phyloP scores from a whole-genome alignment of 2,113 vertebrate genomes.

The Chamaea fasciata region DNA sequence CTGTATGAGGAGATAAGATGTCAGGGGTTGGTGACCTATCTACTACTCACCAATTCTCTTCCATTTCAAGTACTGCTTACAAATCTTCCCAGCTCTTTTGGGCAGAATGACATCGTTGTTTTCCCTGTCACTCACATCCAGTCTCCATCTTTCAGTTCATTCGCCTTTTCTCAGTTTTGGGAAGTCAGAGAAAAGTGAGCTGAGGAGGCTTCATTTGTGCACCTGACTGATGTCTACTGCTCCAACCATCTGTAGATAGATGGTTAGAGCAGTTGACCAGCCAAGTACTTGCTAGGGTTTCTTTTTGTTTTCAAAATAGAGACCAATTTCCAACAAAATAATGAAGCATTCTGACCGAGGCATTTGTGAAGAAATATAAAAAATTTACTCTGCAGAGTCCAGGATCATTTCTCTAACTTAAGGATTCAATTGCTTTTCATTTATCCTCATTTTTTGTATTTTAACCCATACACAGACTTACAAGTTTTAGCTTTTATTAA shows the following conservation, averaged over 20 bases:
- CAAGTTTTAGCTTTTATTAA: not conserved
- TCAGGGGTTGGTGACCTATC: not conserved
- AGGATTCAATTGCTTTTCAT: not conserved
- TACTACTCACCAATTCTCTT: not conserved
- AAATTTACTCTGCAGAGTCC: not conserved
- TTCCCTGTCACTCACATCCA: not conserved
- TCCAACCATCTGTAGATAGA: not conserved
- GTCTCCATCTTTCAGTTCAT: not conserved
- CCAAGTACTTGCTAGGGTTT: not conserved
- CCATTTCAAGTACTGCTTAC: not conserved
- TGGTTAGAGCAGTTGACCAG: not conserved
- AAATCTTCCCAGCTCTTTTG: not conserved
- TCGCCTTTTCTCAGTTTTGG: not conserved
- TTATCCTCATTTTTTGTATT: not conserved
- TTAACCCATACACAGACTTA: not conserved
- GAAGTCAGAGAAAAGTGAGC: not conserved
- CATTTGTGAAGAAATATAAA: not conserved
- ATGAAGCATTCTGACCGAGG: not conserved
- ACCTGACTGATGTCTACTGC: not conserved
- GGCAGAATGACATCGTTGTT: fast-evolving
- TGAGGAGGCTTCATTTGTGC: not conserved
- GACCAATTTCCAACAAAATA: not conserved
- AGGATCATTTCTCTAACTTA: not conserved
- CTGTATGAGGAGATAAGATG: not conserved
- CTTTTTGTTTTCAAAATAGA: not conserved